Conservation (phyloP, 2,797 vertebrate species). For the Knipowitschia caucasica region DNA sequence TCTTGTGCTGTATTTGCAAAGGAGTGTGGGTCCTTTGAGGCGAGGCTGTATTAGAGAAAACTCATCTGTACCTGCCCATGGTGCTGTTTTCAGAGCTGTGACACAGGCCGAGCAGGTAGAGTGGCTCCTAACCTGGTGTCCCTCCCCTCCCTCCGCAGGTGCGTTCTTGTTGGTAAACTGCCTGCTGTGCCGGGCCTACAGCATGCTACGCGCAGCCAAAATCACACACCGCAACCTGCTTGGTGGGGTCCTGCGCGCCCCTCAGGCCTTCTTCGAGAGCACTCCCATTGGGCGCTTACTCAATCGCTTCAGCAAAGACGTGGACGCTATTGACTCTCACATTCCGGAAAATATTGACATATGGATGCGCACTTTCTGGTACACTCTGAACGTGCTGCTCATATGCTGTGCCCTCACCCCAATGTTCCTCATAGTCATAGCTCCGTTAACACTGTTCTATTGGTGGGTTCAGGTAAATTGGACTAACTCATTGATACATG, state of each 20-base stretch:
- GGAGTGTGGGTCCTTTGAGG: neutral
- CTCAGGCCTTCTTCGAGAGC: slow-evolving; percentile 80
- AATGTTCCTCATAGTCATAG: slow-evolving; percentile 81
- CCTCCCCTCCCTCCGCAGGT: slow-evolving; percentile 67
- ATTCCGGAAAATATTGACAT: slow-evolving; percentile 83
- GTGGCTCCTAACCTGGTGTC: slow-evolving; percentile 46
- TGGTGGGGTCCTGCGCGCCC: slow-evolving; percentile 74
- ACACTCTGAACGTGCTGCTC: slow-evolving; percentile 83
- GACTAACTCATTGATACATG: slow-evolving; percentile 75
- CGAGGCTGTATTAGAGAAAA: neutral
- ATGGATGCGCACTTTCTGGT: slow-evolving; percentile 86
- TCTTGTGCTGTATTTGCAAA: neutral
- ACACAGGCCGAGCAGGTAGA: neutral
- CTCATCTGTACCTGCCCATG: too few species aligned
- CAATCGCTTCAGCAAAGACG: slow-evolving; percentile 83
- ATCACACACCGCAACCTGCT: slow-evolving; percentile 76
- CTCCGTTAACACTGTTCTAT: slow-evolving; percentile 82
- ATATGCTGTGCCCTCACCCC: slow-evolving; percentile 83
- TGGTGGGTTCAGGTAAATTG: slow-evolving; percentile 87
- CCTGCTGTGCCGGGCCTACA: slow-evolving; percentile 75
- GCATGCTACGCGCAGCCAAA: slow-evolving; percentile 76
- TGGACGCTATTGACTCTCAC: slow-evolving; percentile 78
- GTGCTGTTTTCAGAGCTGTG: neutral
- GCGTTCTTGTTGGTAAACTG: slow-evolving; percentile 75
- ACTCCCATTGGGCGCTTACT: slow-evolving; percentile 78